Evolutionary conservation across 2,888 invertebrate genomes (phyloP), one percentile per base, ranked within the genome.

Genomic region (Galeruca laticollis): DNA sequence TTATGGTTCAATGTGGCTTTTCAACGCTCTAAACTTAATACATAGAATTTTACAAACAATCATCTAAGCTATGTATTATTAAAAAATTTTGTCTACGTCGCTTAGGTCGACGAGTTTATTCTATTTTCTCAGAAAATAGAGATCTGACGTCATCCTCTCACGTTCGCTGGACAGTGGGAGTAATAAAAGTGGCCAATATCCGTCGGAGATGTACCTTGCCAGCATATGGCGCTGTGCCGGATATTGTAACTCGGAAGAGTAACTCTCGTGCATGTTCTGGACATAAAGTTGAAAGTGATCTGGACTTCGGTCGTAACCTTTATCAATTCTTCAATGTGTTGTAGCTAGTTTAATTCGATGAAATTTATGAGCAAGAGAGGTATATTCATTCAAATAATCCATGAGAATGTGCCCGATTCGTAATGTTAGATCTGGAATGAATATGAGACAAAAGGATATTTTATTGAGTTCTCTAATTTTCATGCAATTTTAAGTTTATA

Each of bases 151-250:
- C 72, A 72, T 71, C 76, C 77, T 79, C 81, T 81, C 84, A 83
- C 83, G 84, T 84, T 82, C 84, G 80, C 77, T 79, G 83, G 78
- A 82, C 82, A 83, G 82, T 83, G 81, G 75, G 79, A 81, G 84
- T 84, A 85, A 86, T 86, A 86, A 86, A 86, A 86, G 83, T 83
- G 81, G 82, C 86, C 86, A 86, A 86, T 86, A 86, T 85, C 86
- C 85, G 84, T 82, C 75, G 59, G 54, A 64, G 69, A 72, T 60
- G 69, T 70, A 69, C 66, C 69, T 72, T 63, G 43, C 47, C 60
- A 56, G 66, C 66, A 66, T 35, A 66, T 66, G 83, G 83, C 82
- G 84, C 84, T 83, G 81, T 82, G 77, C 81, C 71, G 82, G 83
- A 82, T 82, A 82, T 83, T 83, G 82, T 81, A 79, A 76, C 77